Percentiles rank a stretch among this genome's conserved stretches.
phyloP scores from a whole-genome alignment of 2,888 invertebrate genomes.

The Oscheius sp. region DNA sequence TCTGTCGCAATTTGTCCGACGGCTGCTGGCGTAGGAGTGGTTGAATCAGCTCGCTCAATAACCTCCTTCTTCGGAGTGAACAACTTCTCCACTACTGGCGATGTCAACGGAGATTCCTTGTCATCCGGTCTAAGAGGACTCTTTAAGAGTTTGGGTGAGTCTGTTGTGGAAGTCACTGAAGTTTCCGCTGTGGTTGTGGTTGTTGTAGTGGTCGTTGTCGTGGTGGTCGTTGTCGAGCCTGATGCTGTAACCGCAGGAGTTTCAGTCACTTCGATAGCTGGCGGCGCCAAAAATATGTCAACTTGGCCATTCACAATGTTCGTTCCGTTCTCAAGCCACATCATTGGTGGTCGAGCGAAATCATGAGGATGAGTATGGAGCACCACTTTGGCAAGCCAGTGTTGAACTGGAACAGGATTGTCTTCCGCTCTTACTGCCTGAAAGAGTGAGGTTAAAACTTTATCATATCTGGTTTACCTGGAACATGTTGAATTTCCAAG shows the following conservation, averaged over 20 bases:
- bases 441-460: background rate
- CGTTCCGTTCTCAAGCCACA: constrained; percentile 5
- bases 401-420: constrained; percentile 12
- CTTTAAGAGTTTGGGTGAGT: background rate
- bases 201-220: constrained; percentile 34
- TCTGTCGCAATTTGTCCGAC: constrained; percentile 37
- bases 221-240: background rate
- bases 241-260: constrained; percentile 22
- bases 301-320: background rate
- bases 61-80: constrained; percentile 20
- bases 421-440: constrained; percentile 9
- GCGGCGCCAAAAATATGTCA: constrained; percentile 19
- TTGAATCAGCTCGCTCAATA: constrained; percentile 21
- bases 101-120: background rate
- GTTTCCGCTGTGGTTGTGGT: constrained; percentile 22
- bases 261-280: constrained; percentile 39
- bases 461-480: constrained; percentile 12
- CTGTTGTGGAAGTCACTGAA: background rate
- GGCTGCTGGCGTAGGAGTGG: constrained; percentile 40
- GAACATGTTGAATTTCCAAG: constrained; percentile 44
- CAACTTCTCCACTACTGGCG: background rate
- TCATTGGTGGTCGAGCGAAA: constrained; percentile 15
- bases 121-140: background rate
- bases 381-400: background rate
- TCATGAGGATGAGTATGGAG: constrained; percentile 24